phyloP scores from a whole-genome alignment of 1,140 invertebrate species.

The Drosophila burlai region DNA sequence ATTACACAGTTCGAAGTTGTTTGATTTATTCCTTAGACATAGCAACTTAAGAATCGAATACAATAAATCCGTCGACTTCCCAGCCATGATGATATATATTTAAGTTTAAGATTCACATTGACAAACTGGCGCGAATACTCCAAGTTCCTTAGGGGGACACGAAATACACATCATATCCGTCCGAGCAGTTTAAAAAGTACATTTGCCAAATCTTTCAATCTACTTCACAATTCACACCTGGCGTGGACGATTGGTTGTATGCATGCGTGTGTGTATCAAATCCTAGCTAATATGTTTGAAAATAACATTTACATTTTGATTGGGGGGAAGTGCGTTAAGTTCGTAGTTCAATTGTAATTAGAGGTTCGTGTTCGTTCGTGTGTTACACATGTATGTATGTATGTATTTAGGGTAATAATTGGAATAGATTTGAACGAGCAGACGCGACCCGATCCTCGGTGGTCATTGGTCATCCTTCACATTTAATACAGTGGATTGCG shows the following conservation, averaged over 20 bases:
- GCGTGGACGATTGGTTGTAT: slow-evolving; percentile 46
- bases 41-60: slow-evolving; percentile 55
- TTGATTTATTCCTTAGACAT: slow-evolving; percentile 57
- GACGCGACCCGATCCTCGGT: slow-evolving; percentile 32
- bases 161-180: too few relatives aligned
- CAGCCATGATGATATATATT: slow-evolving; percentile 45
- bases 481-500: slow-evolving; percentile 43
- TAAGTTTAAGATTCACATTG: slow-evolving; percentile 48
- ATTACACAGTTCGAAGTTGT: slow-evolving; percentile 59
- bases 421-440: slow-evolving; percentile 45
- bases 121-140: slow-evolving; percentile 34
- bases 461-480: not conserved
- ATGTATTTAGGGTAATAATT: slow-evolving; percentile 40
- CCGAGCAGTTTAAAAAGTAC: slow-evolving; percentile 35
- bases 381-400: slow-evolving; percentile 62
- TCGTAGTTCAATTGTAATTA: slow-evolving; percentile 57
- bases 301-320: slow-evolving; percentile 49
- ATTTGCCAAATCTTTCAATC: slow-evolving; percentile 23
- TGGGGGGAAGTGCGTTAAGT: slow-evolving; percentile 52
- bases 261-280: slow-evolving; percentile 31
- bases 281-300: slow-evolving; percentile 47
- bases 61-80: slow-evolving; percentile 43
- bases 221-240: slow-evolving; percentile 17
- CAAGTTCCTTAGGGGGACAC: slow-evolving; percentile 25
- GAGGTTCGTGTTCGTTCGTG: slow-evolving; percentile 48